These are phyloP conservation scores for Hyperoplus immaculatus DNA, from an alignment of 2,797 vertebrate genomes.

Conservation along the genomic window DNA sequence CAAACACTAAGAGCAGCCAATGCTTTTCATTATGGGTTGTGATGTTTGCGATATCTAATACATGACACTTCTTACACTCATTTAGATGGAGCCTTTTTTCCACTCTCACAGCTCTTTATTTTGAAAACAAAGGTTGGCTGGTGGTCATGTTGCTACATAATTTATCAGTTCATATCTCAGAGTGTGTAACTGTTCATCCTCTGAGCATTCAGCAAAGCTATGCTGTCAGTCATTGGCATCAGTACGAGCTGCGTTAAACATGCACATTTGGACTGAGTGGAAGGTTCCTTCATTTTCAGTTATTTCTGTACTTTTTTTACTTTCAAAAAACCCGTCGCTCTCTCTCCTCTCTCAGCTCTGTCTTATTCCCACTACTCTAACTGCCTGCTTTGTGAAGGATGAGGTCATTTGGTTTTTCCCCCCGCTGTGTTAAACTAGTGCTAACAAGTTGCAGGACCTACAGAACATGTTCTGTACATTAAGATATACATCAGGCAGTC, in stretches of 20 bases:
- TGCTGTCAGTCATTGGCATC: conserved; percentile 27
- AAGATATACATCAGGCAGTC: conserved; percentile 85
- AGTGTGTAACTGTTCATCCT: conserved; percentile 30
- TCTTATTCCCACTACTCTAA: conserved; percentile 69
- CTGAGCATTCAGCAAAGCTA: conserved; percentile 47
- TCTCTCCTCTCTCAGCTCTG: conserved; percentile 39
- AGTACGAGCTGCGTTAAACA: not conserved
- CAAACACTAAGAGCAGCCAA: conserved; percentile 68
- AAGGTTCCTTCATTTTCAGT: conserved; percentile 26
- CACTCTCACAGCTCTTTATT: conserved; percentile 59
- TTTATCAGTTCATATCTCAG: conserved; percentile 59
- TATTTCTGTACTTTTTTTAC: conserved; percentile 10
- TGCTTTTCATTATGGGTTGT: conserved; percentile 57
- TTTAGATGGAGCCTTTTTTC: conserved; percentile 34
- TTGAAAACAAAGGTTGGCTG: conserved; percentile 65
- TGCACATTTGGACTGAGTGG: conserved; percentile 20
- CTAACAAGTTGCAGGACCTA: conserved; percentile 86
- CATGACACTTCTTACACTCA: conserved; percentile 42
- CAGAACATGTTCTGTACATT: conserved; percentile 85
- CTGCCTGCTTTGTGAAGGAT: conserved; percentile 81
- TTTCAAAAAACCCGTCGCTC: conserved; percentile 32
- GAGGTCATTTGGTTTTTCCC: conserved; percentile 82
- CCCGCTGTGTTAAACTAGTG: conserved; percentile 82
- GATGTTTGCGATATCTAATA: conserved; percentile 59
- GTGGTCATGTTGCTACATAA: conserved; percentile 54